Base-by-base conservation (phyloP, 2,113 vertebrate genomes). In the Eupsittula cactorum region DNA sequence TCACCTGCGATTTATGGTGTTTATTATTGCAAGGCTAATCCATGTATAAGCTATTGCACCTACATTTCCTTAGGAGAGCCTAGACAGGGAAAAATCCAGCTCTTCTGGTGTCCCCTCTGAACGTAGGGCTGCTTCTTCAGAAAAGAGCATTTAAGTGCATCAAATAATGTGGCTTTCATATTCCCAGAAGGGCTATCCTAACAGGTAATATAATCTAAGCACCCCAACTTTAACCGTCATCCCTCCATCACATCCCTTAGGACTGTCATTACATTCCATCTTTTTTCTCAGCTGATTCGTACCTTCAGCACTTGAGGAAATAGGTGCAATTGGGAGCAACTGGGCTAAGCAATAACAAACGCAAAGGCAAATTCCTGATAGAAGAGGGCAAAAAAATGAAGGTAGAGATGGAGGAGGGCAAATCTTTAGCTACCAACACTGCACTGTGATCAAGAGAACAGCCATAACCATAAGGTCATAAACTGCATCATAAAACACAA, bases 371-470 rank as follows among this genome's bases (percentile, higher is more conserved):
- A 64, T 55, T 86, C 44, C 35, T 21, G 52, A 33, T 4, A 35
- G 57, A 16, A 31, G 11, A 35, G 25, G 47, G 31, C 3, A 29
- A 46, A n/a, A n/a, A 68, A 68, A 1, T 2, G 46, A 42, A 47
- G 63, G 14, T 16, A 42, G 46, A 41, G 35, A 31, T 59, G 33
- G 18, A 39, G 6, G 8, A 52, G 19, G 18, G 16, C 6, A 80
- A 76, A 35, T 17, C 42, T 18, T 70, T n/a, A 37, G 15, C 19
- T 47, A 3, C 8, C 0, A 0, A 35, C 5, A 24, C 46, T 35
- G 25, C 13, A 16, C 1, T 0, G 0, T 11, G 8, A 33, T 0
- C 0, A 1, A 86, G 70, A 73, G 50, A 86, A 77, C 25, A 41
- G 57, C 57, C 25, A 10, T 9, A 21, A 35, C 39, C 44, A 59